A percentile compares a stretch with the other conserved stretches of the same genome.
Evolutionary conservation across 2,888 invertebrate genomes (phyloP).

Genomic region (Myopa tessellatipennis): DNA sequence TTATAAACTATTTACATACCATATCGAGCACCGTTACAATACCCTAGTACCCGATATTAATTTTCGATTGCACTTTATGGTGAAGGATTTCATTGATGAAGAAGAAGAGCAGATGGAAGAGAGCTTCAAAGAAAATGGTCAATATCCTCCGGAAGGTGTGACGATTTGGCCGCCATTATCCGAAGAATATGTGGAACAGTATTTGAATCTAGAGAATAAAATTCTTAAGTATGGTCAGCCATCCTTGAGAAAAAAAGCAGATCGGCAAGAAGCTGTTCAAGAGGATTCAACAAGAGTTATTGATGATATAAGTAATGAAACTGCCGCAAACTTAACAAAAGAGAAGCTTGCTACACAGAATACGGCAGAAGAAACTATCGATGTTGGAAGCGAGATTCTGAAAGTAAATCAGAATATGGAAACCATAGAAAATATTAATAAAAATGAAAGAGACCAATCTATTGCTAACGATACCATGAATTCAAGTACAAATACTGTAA

Average conservation of each 20-base stretch:
- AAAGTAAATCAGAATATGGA: too few relatives aligned
- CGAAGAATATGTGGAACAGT: constrained; percentile 59
- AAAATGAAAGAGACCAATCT: too few relatives aligned
- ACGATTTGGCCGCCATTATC: constrained; percentile 53
- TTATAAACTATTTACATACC: constrained; percentile 62
- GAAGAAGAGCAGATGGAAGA: constrained; percentile 51
- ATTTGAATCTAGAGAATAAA: constrained; percentile 60
- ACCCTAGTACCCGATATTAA: constrained; percentile 62
- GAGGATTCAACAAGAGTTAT: too few relatives aligned
- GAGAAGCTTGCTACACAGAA: too few relatives aligned
- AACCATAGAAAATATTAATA: too few relatives aligned
- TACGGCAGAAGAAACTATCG: too few relatives aligned
- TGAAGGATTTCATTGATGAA: constrained; percentile 64
- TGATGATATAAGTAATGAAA: too few relatives aligned
- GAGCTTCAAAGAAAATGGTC: constrained; percentile 12
- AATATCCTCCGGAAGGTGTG: constrained; percentile 32
- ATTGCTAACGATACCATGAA: too few relatives aligned
- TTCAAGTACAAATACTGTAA: background rate
- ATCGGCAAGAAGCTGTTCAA: too few relatives aligned
- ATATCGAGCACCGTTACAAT: constrained; percentile 65
- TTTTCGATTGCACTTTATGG: constrained; percentile 60
- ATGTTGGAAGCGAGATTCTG: too few relatives aligned
- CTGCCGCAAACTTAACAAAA: too few relatives aligned
- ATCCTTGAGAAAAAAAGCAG: background rate
- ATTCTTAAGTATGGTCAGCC: constrained; percentile 31